Percentiles rank a stretch among this genome's conserved stretches.
phyloP scores from a whole-genome alignment of 2,113 vertebrate genomes.

The Ursus arctos region DNA sequence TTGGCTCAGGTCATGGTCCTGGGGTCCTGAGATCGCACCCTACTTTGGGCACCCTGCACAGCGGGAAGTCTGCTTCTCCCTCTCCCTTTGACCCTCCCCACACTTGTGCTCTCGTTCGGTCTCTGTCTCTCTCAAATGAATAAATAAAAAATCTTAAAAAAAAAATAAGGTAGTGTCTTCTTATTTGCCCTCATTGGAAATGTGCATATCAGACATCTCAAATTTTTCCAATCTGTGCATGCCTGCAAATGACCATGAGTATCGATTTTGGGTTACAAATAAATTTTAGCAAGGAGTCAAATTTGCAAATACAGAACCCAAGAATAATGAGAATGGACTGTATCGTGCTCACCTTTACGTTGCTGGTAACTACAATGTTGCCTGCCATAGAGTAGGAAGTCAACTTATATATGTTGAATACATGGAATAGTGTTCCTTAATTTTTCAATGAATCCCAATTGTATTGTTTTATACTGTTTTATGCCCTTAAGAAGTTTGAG shows the following conservation, averaged over 20 bases:
- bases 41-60: not conserved
- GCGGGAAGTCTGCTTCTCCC: not conserved
- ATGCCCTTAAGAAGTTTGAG: not conserved
- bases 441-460: not conserved
- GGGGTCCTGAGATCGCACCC: not conserved
- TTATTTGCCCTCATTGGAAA: not conserved
- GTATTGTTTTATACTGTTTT: not conserved
- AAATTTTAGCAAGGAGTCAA: not conserved
- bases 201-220: not conserved
- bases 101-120: not conserved
- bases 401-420: not conserved
- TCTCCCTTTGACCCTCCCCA: not conserved
- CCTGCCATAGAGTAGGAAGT: not conserved
- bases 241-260: not conserved
- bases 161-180: not conserved
- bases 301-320: not conserved
- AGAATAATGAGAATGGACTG: not conserved
- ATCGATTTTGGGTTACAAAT: not conserved
- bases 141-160: not conserved
- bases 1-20: not conserved
- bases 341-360: not conserved
- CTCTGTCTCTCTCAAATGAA: not conserved
- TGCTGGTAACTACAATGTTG: not conserved
- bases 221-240: not conserved
- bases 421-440: not conserved